Evolutionary conservation across 2,797 vertebrate genomes (phyloP).

Genomic region (Glossophaga mutica): DNA sequence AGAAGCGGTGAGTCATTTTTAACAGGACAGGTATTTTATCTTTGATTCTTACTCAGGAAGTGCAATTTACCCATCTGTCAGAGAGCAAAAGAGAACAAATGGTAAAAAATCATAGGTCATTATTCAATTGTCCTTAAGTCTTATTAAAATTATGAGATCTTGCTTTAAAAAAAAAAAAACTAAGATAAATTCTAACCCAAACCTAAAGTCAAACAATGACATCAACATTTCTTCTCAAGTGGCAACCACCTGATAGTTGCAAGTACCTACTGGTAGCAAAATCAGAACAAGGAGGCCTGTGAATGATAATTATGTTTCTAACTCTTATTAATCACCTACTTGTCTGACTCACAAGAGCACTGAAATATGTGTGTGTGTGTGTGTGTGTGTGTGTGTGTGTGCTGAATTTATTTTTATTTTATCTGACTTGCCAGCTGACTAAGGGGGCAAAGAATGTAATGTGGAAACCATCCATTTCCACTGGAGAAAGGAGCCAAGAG

Average conservation of each 20-base stretch:
- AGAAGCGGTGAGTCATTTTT: not conserved
- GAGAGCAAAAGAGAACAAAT: not conserved
- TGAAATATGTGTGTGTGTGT: not conserved
- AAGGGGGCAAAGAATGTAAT: conserved; percentile 52
- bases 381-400: conserved; percentile 24
- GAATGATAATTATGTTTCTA: not conserved
- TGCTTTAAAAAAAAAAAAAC: not conserved
- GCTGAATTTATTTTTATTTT: conserved; percentile 55
- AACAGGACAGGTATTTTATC: not conserved
- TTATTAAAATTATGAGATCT: not conserved
- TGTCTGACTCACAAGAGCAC: not conserved
- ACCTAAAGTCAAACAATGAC: not conserved
- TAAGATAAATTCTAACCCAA: conserved; percentile 17
- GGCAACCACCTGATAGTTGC: not conserved
- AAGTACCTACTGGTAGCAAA: not conserved
- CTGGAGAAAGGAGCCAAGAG: conserved; percentile 38
- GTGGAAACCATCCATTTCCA: conserved; percentile 11
- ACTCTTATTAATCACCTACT: not conserved
- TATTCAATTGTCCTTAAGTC: conserved; percentile 33
- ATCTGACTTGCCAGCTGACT: conserved; percentile 1
- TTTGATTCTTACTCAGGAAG: not conserved
- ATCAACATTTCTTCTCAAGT: conserved; percentile 25
- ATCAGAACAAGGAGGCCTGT: not conserved
- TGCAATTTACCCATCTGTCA: not conserved
- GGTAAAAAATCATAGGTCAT: not conserved